Base-by-base conservation (phyloP, 1,140 invertebrate species). In the Anoplolepis gracilipes region DNA sequence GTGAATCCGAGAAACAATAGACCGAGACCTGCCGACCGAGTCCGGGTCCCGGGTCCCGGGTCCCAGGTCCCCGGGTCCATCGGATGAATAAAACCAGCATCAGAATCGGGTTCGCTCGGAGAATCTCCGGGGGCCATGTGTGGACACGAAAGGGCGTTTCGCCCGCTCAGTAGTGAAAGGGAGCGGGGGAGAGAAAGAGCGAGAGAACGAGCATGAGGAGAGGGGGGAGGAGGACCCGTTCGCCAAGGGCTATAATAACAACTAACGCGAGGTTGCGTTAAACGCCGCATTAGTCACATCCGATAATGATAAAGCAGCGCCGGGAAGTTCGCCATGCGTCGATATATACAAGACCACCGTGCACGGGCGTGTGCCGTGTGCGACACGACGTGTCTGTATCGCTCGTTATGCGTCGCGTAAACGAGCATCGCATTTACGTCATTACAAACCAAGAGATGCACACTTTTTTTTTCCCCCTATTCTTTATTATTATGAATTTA, bases 211-310 rank as follows among this genome's bases (percentile, higher is more conserved):
- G 28, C 11, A 16, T 1, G 36, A 39, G n/a, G 19, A 28, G 33
- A 84, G 84, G 79, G 72, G 78, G 55, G 86, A 61, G 76, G 53
- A 61, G 79, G 89, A 62, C 81, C 77, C 85, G 82, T 88, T 91
- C 91, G 90, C 90, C 92, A 91, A 93, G 89, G 92, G 92, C 92
- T 92, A 92, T 92, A 92, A 92, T 93, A 92, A 92, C 91, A 93
- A 93, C 92, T 91, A 92, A 92, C 89, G 90, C 90, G 92, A 93
- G 92, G 92, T 91, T 93, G 92, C 92, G 91, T 92, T 92, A 92
- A 93, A 92, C 92, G 92, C 87, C 88, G 88, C 92, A 93, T 93
- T 93, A 92, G 92, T 92, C 92, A 92, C 90, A 92, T 92, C 92
- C 89, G 92, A 92, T 93, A 93, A 92, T 93, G 91, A 92, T 93